Base-by-base conservation (phyloP, 1,140 invertebrate genomes). In the Platyscapa corneri region DNA sequence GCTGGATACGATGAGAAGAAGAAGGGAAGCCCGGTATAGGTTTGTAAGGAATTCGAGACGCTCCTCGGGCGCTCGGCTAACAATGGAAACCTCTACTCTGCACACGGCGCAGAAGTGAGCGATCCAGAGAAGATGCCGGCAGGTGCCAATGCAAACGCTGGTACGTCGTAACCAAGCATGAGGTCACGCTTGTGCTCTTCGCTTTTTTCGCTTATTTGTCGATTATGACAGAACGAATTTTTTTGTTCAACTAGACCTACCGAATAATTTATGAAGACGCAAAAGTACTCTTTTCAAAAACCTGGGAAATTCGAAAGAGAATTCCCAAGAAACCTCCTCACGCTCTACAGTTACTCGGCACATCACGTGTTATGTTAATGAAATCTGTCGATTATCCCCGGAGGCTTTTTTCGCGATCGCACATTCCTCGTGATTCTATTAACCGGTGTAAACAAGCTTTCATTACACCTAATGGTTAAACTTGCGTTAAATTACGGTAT, bases 11-110 rank as follows among this genome's bases (percentile, higher is more conserved):
- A 74, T 37, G 0, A 34, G 64, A 67, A 34, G 27, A 27, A 67
- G 30, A 3, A 16, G n/a, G 14, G 64, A 32, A 20, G 30, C 6
- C 8, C 8, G 32, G 30, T 0, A 34, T 8, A 16, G 74, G 23
- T 8, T 49, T 27, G 39, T n/a, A 23, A 75, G 49, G 53, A 75
- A 83, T 75, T 75, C 81, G 81, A 83, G 46, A 30, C 64, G 49
- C 32, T 53, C n/a, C 70, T 37, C 27, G 64, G 10, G 34, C 37
- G 37, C 81, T 39, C 10, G 65, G 8, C 37, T 18, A n/a, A 74
- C 70, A 42, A 74, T 39, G 70, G 70, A 39, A 27, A 7, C 10
- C 23, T 27, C 56, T 23, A 6, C 23, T 60, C 20, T 27, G 56
- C 49, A 18, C 27, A 30, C 60, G n/a, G 64, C n/a, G 32, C 16